Percentiles rank a stretch among this genome's conserved stretches.
Evolutionary conservation across 2,888 invertebrate species (phyloP).

Genomic region (Ophonus ardosiacus): DNA sequence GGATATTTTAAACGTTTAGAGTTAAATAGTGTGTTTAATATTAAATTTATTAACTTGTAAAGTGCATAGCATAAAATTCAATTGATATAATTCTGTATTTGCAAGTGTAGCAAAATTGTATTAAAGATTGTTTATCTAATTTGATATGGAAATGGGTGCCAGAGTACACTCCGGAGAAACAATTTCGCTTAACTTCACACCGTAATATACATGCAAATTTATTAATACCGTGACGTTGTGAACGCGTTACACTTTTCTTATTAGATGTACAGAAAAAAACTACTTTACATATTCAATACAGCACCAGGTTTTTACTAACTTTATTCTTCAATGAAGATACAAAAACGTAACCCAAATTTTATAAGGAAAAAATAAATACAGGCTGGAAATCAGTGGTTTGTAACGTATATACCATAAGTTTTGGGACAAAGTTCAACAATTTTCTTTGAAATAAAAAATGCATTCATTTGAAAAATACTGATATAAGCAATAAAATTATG

Average conservation of each 20-base stretch:
- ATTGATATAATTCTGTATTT: constrained; percentile 8
- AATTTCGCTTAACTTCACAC: constrained; percentile 27
- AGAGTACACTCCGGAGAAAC: constrained; percentile 19
- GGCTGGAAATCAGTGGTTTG: too few relatives aligned
- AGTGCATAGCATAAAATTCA: neutral
- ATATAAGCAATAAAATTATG: too few relatives aligned
- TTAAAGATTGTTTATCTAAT: constrained; percentile 47
- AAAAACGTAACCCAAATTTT: too few relatives aligned
- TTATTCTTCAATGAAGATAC: constrained; percentile 3
- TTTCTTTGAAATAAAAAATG: too few relatives aligned
- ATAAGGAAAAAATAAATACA: too few relatives aligned
- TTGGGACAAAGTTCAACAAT: too few relatives aligned
- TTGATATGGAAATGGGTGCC: constrained; percentile 23
- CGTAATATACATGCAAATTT: constrained; percentile 58
- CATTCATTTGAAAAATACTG: too few relatives aligned
- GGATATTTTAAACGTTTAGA: too few relatives aligned
- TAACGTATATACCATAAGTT: too few relatives aligned
- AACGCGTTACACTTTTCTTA: constrained; percentile 48
- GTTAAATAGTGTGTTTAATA: too few relatives aligned
- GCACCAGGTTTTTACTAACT: constrained; percentile 12
- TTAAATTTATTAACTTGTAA: too few relatives aligned
- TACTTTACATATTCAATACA: constrained; percentile 47
- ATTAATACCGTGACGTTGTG: constrained; percentile 48
- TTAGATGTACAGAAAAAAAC: constrained; percentile 35
- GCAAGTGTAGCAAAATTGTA: constrained; percentile 4